Conservation (phyloP, 2,113 vertebrate species). For the Callospermophilus lateralis region DNA sequence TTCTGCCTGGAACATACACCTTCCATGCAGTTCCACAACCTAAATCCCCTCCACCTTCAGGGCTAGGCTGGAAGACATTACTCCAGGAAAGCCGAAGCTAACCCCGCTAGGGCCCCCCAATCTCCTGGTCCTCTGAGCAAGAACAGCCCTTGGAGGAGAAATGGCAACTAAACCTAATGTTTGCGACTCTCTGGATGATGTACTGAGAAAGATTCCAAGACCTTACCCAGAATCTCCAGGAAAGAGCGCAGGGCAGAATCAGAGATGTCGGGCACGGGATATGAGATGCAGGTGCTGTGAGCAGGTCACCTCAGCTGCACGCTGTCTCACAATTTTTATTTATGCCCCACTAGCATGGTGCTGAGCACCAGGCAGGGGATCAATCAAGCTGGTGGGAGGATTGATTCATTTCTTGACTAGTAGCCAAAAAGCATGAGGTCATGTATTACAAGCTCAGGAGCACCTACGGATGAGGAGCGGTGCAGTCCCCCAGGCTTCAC, state of each 20-base stretch:
- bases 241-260: background rate
- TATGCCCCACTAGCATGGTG: background rate
- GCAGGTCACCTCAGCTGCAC: too few species aligned
- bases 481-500: background rate
- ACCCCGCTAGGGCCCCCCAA: background rate
- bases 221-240: background rate
- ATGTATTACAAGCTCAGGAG: conserved; percentile 34
- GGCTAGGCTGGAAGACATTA: background rate
- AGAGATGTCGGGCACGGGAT: background rate
- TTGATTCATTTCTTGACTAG: conserved; percentile 65
- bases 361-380: conserved; percentile 38
- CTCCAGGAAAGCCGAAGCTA: background rate
- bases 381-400: conserved; percentile 26
- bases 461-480: conserved; percentile 52
- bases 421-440: conserved; percentile 72
- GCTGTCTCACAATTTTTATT: background rate
- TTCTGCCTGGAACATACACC: background rate
- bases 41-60: background rate
- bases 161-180: background rate
- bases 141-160: background rate
- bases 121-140: background rate
- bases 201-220: background rate
- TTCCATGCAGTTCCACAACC: background rate
- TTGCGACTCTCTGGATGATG: background rate
- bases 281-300: background rate